Conservation (phyloP, 2,888 invertebrate species). For the Sinodicranocentrus sp. region DNA sequence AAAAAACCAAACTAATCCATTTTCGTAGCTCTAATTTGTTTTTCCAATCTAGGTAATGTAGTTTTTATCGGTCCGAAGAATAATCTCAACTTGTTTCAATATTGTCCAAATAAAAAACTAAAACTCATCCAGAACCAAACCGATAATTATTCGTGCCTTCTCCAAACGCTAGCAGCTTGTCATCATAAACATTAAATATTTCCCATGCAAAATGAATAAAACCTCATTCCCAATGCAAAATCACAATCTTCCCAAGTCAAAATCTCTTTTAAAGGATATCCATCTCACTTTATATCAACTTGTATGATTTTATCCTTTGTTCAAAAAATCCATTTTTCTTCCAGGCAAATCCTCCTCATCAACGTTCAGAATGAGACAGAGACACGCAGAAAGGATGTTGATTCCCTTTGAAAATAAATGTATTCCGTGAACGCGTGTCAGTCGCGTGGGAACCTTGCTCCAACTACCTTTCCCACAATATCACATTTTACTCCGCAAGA, state of each 20-base stretch:
- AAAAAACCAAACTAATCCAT: too few species aligned
- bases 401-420: conserved; percentile 17
- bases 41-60: too few species aligned
- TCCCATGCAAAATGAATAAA: conserved; percentile 48
- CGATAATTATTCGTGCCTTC: neutral
- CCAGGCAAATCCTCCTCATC: conserved; percentile 35
- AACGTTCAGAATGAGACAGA: conserved; percentile 14
- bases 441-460: conserved; percentile 76
- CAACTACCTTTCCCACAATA: conserved; percentile 70
- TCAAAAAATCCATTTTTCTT: conserved; percentile 7
- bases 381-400: conserved; percentile 43
- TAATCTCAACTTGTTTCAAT: too few species aligned
- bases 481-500: conserved; percentile 2
- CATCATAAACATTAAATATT: conserved; percentile 5
- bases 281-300: too few species aligned
- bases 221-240: neutral
- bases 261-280: conserved; percentile 9
- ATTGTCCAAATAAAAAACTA: too few species aligned
- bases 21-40: too few species aligned
- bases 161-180: neutral
- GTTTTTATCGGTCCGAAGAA: too few species aligned
- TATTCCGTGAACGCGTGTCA: conserved; percentile 74
- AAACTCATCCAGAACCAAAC: neutral
- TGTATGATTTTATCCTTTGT: neutral
- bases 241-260: conserved; percentile 35